Evolutionary conservation across 1,140 invertebrate genomes (phyloP), one percentile per base, ranked within the genome.

Genomic region (Pseudomyrmex pallidus): DNA sequence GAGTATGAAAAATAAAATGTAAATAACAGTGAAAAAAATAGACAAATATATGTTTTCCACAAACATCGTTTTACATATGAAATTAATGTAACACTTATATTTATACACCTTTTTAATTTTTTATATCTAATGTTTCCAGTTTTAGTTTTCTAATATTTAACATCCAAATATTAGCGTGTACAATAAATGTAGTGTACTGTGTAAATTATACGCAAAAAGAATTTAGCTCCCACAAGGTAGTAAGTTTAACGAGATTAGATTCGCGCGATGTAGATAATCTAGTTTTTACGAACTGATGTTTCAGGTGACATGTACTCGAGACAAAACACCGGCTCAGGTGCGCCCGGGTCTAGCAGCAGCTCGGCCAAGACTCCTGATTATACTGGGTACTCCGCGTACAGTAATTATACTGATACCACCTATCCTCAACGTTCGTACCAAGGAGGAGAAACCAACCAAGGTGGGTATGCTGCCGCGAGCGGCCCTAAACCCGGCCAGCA

Each of bases 281-380:
- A 44, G 52, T 54, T 20, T 46, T 35, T 74, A 63, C 66, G 64
- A 74, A 84, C 84, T 87, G 87, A 82, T 92, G 88, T 94, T 95
- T 25, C 92, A 95, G 95, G 94, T 92, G 95, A 95, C 89, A 95
- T 95, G 93, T 95, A 95, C 85, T 94, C 94, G n/a, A 92, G 95
- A 82, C 94, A 94, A 74, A 94, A 93, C 56, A 93, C 94, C n/a
- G 94, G 93, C 62, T 94, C 95, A 64, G 95, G 95, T 70, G 94
- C 95, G 12, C 94, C 95, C 68, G 94, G 95, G 48, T 94, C 95
- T 67, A 95, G 95, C 82, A 95, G 94, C 86, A 94, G 94, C 83
- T 94, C 95, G n/a, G 92, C 90, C 84, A 95, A 92, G 86, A 94
- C 90, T 84, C 94, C 90, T 77, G 94, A 92, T 90, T 95, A 93